Evolutionary conservation across 2,888 invertebrate genomes (phyloP).

Genomic region (Heliconius ismenius): DNA sequence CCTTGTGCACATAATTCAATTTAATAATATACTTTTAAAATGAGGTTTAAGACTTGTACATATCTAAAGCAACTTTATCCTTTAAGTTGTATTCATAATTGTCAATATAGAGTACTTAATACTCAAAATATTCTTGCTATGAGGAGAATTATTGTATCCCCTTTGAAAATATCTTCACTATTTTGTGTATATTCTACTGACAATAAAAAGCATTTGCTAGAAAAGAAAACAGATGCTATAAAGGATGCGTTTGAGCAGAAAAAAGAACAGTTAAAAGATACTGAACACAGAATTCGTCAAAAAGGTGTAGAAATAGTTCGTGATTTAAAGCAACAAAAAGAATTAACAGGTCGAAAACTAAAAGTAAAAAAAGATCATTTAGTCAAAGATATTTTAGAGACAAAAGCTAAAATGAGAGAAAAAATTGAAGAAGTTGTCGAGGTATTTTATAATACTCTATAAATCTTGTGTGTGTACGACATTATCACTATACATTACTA

Average conservation of each 20-base stretch:
- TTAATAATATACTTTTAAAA: slow-evolving; percentile 43
- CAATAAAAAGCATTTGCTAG: slow-evolving; percentile 67
- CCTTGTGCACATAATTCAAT: neutral
- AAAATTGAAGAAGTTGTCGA: slow-evolving; percentile 89
- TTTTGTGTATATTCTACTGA: slow-evolving; percentile 66
- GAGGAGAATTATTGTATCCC: slow-evolving; percentile 48
- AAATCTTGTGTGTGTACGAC: neutral
- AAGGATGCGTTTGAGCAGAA: slow-evolving; percentile 83
- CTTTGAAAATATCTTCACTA: slow-evolving; percentile 52
- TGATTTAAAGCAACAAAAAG: slow-evolving; percentile 73
- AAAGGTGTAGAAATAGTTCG: slow-evolving; percentile 71
- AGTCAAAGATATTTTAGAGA: slow-evolving; percentile 87
- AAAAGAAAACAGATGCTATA: slow-evolving; percentile 76
- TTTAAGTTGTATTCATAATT: slow-evolving; percentile 48
- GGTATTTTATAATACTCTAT: slow-evolving; percentile 58
- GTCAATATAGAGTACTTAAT: slow-evolving; percentile 48
- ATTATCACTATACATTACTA: slow-evolving; percentile 3
- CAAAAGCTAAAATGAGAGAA: slow-evolving; percentile 86
- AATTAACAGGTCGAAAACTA: slow-evolving; percentile 70
- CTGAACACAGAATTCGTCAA: slow-evolving; percentile 78
- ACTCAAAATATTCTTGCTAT: slow-evolving; percentile 47
- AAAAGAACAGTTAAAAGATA: slow-evolving; percentile 82
- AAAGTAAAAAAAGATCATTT: slow-evolving; percentile 83
- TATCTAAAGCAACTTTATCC: slow-evolving; percentile 56
- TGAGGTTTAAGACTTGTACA: slow-evolving; percentile 59